phyloP scores from a whole-genome alignment of 1,140 invertebrate genomes.

The Meloidogyne hapla region DNA sequence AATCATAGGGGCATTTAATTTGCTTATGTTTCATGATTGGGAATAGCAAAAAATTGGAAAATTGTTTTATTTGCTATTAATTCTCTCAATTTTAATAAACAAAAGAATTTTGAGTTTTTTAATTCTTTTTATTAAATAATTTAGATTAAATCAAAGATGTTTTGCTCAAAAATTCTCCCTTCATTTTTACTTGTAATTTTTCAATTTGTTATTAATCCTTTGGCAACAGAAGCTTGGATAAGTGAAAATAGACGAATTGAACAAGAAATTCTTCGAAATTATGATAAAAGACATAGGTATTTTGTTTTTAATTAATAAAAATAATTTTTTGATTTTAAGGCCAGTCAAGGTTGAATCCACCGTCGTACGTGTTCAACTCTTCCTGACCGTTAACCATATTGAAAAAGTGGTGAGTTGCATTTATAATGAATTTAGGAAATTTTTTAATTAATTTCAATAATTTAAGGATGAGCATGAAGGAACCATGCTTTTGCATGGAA shows the following conservation, averaged over 20 bases:
- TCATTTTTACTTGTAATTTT: background rate
- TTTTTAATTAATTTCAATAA: background rate
- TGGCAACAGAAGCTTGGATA: constrained; percentile 7
- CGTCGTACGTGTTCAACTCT: constrained; percentile 40
- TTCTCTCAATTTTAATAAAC: background rate
- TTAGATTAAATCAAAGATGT: background rate
- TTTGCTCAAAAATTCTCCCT: background rate
- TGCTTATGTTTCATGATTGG: too few relatives aligned
- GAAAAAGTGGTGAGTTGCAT: constrained; percentile 43
- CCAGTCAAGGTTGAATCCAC: constrained; percentile 51
- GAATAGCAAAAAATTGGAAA: too few relatives aligned
- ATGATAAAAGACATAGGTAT: constrained; percentile 45
- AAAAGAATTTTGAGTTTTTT: background rate
- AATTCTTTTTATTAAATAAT: too few relatives aligned
- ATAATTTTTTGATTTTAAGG: background rate
- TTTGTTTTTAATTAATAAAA: background rate
- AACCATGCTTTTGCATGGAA: constrained; percentile 59
- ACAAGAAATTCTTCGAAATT: constrained; percentile 40
- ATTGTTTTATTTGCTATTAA: too few relatives aligned
- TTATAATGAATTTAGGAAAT: background rate
- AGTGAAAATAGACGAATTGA: constrained; percentile 41
- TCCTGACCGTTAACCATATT: constrained; percentile 51
- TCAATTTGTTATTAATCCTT: background rate
- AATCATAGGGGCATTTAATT: too few relatives aligned
- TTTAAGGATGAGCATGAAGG: constrained; percentile 59